Percentiles rank a stretch among this genome's conserved stretches.
Evolutionary conservation across 2,797 vertebrate genomes (phyloP).

Genomic region (Leptodactylus fallax): DNA sequence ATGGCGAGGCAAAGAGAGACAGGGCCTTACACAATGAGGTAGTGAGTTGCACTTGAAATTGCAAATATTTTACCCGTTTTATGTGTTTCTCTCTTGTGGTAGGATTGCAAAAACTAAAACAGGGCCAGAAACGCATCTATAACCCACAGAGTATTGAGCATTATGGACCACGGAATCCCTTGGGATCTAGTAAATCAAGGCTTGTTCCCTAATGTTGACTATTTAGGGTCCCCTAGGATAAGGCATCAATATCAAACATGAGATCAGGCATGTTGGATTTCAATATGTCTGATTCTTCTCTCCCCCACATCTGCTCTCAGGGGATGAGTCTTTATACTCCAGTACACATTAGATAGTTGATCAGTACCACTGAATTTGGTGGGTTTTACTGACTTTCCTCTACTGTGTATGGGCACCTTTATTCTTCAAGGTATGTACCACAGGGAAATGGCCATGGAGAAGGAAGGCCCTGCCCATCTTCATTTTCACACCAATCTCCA

Average conservation of each 20-base stretch:
- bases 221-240: too few relatives aligned
- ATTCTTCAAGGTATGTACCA: background rate
- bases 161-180: background rate
- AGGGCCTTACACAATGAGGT: background rate
- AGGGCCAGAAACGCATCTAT: background rate
- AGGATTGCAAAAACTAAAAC: background rate
- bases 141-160: background rate
- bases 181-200: too few relatives aligned
- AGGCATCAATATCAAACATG: background rate
- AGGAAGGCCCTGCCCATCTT: background rate
- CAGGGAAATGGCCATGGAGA: background rate
- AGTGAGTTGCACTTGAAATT: slow-evolving; percentile 22
- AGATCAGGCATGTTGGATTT: background rate
- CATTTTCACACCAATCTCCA: background rate
- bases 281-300: background rate
- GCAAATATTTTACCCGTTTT: background rate
- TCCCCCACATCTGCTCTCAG: background rate
- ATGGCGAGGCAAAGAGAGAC: background rate
- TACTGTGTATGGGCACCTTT: background rate
- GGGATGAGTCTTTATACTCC: background rate
- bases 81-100: background rate
- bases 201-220: too few relatives aligned
- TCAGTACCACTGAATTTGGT: background rate
- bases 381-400: background rate
- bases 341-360: background rate